These are phyloP conservation scores for Uria lomvia DNA, from an alignment of 2,113 vertebrate genomes.

Conservation along the genomic window DNA sequence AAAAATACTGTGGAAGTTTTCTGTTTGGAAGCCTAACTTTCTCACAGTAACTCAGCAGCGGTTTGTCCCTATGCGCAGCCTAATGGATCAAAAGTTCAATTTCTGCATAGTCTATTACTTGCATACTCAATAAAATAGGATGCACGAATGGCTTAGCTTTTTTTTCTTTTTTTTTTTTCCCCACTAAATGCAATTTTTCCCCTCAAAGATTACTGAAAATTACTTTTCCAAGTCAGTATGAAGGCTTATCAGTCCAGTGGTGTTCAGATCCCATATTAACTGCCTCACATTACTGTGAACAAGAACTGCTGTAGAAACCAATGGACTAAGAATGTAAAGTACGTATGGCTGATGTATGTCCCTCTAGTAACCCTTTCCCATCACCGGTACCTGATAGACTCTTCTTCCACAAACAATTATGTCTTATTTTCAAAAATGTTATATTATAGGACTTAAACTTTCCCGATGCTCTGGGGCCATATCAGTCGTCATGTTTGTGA, in stretches of 20 bases:
- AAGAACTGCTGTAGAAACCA: constrained; percentile 36
- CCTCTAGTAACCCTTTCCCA: constrained; percentile 9
- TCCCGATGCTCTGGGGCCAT: background rate
- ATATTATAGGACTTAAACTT: background rate
- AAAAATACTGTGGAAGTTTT: constrained; percentile 18
- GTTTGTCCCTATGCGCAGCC: constrained; percentile 20
- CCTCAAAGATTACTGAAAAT: constrained; percentile 68
- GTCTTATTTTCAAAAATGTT: background rate
- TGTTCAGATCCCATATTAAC: constrained; percentile 59
- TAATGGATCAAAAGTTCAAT: constrained; percentile 35
- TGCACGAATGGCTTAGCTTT: constrained; percentile 27
- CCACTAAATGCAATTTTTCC: constrained; percentile 68
- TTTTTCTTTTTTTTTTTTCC: constrained; percentile 2
- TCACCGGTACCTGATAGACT: background rate
- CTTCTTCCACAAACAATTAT: background rate
- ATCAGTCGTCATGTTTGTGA: background rate
- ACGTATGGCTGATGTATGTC: background rate
- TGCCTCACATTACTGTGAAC: constrained; percentile 29
- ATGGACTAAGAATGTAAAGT: constrained; percentile 21
- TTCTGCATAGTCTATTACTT: constrained; percentile 35
- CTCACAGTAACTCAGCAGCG: background rate
- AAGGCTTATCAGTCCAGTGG: constrained; percentile 60
- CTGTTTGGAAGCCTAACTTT: constrained; percentile 30
- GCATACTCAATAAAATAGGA: constrained; percentile 45
- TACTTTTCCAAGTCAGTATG: constrained; percentile 63